Evolutionary conservation across 2,888 invertebrate genomes (phyloP).

Genomic region (Bruchidius siliquastri): DNA sequence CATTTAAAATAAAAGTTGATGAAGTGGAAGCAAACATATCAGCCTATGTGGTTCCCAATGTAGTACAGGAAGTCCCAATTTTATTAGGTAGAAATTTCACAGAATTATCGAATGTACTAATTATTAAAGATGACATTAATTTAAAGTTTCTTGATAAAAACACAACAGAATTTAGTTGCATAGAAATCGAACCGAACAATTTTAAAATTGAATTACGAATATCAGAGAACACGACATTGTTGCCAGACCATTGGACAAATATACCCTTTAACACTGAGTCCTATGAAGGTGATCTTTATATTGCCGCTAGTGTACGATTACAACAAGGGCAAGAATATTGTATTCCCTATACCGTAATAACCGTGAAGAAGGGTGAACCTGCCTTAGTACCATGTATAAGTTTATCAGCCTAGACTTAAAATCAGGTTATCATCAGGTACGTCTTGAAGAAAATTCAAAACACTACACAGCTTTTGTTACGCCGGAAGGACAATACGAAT

Average conservation of each 20-base stretch:
- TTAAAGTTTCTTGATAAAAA: slow-evolving; percentile 9
- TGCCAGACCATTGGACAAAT: slow-evolving; percentile 13
- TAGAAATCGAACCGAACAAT: background rate
- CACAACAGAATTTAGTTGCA: background rate
- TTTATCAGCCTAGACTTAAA: slow-evolving; percentile 18
- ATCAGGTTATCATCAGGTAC: slow-evolving; percentile 22
- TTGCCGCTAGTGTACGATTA: slow-evolving; percentile 14
- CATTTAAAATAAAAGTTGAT: slow-evolving; percentile 14
- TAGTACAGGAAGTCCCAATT: slow-evolving; percentile 17
- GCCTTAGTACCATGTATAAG: slow-evolving; percentile 14
- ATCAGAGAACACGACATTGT: slow-evolving; percentile 4
- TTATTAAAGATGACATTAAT: slow-evolving; percentile 17
- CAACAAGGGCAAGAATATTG: slow-evolving; percentile 13
- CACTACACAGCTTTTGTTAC: slow-evolving; percentile 20
- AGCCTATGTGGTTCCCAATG: slow-evolving; percentile 17
- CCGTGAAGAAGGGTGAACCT: slow-evolving; percentile 1
- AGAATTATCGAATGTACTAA: slow-evolving; percentile 10
- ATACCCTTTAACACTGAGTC: slow-evolving; percentile 11
- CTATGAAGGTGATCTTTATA: slow-evolving; percentile 15
- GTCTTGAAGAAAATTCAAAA: slow-evolving; percentile 15
- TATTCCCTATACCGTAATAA: slow-evolving; percentile 12
- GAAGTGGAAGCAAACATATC: slow-evolving; percentile 7
- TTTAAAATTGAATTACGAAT: slow-evolving; percentile 1
- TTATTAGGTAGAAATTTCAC: slow-evolving; percentile 19
- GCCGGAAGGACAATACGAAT: slow-evolving; percentile 20